phyloP scores from a whole-genome alignment of 1,140 invertebrate species.

The Drosophila pectinifera region DNA sequence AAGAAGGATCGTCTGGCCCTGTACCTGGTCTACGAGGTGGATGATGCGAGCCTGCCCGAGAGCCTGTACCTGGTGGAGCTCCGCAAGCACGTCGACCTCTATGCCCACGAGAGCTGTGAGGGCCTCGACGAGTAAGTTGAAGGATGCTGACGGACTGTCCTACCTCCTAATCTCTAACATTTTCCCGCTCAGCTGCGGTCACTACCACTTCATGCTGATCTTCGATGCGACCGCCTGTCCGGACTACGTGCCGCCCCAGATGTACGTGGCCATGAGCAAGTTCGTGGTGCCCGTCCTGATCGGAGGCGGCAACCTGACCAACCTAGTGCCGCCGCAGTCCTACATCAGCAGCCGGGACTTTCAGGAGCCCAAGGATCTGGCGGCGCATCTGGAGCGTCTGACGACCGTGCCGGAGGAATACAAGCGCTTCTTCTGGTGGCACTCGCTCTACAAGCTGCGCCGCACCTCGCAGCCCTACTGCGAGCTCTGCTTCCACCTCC shows the following conservation, averaged over 20 bases:
- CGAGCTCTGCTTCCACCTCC: slow-evolving; percentile 33
- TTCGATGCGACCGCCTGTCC: slow-evolving; percentile 51
- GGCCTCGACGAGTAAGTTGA: slow-evolving; percentile 13
- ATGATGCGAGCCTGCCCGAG: slow-evolving; percentile 1
- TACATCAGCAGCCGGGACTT: slow-evolving; percentile 44
- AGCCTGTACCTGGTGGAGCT: slow-evolving; percentile 52
- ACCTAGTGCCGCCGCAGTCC: slow-evolving; percentile 30
- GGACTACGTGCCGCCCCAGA: slow-evolving; percentile 49
- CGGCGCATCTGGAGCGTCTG: slow-evolving; percentile 12
- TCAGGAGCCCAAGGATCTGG: slow-evolving; percentile 17
- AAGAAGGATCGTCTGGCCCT: slow-evolving; percentile 13
- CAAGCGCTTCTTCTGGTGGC: slow-evolving; percentile 56
- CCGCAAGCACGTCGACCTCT: slow-evolving; percentile 25
- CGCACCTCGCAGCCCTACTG: slow-evolving; percentile 37
- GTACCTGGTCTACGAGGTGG: slow-evolving; percentile 51
- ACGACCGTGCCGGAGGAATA: slow-evolving; percentile 5
- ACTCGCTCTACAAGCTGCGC: slow-evolving; percentile 39
- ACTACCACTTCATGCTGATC: slow-evolving; percentile 55
- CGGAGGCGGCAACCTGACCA: slow-evolving; percentile 34
- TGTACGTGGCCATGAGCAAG: slow-evolving; percentile 39
- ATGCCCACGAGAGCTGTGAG: slow-evolving; percentile 20
- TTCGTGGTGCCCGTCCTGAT: slow-evolving; percentile 55
- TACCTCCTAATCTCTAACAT: neutral
- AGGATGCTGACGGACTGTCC: no score
- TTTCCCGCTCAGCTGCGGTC: slow-evolving; percentile 19